Base-by-base conservation (phyloP, 2,888 invertebrate genomes). In the Bembecia ichneumoniformis region DNA sequence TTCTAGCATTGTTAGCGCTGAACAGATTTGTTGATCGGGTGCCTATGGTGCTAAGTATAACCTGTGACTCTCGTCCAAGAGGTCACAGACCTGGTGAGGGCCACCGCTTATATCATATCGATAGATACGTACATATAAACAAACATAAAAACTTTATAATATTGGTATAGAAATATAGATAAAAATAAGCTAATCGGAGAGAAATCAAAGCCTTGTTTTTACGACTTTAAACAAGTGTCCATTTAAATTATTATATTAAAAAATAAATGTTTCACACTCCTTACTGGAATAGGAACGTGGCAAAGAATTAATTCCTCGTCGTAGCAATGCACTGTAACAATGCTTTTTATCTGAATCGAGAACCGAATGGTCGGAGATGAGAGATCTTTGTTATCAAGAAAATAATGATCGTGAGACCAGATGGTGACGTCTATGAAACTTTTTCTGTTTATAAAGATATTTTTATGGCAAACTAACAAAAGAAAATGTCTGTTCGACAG, bases 151-250 rank as follows among this genome's bases (percentile, higher is more conserved):
- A n/a, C n/a, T n/a, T n/a, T n/a, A n/a, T n/a, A n/a, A n/a, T n/a
- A n/a, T n/a, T n/a, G n/a, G n/a, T n/a, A n/a, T n/a, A n/a, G n/a
- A n/a, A n/a, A n/a, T n/a, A n/a, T n/a, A n/a, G n/a, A n/a, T n/a
- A n/a, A n/a, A n/a, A n/a, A n/a, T n/a, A n/a, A n/a, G n/a, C 83
- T 82, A 83, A 84, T 83, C 80, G 74, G 66, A 66, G 57, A 65
- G 59, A 57, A 66, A 63, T 60, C 62, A 58, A 62, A 49, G 62
- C 57, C 54, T 46, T 48, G 51, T 52, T 49, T 56, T 47, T 52
- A 56, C 9, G 36, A n/a, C 36, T 36, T 36, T 36, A 36, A 36
- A 36, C 10, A 36, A 9, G 3, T 36, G 36, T 36, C 40, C 14
- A 14, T 13, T 3, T 40, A 13, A 40, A 40, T 40, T 40, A 40